Base-by-base conservation (phyloP, 2,888 invertebrate species). In the Isotomurus palustris region DNA sequence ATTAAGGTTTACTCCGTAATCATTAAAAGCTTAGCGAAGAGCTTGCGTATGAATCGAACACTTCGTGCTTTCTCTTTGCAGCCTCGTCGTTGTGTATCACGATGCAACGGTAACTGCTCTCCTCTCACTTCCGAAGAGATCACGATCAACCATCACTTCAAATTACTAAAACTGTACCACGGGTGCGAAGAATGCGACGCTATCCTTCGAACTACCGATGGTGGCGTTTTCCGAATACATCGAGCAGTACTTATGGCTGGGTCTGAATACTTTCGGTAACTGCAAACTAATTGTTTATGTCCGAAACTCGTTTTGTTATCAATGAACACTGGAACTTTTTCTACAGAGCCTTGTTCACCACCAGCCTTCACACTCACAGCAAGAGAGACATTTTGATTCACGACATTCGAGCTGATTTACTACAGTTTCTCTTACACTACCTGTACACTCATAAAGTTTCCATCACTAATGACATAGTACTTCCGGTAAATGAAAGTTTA, bases 261-360 rank as follows among this genome's bases (percentile, higher is more conserved):
- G 78, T 93, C 93, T 74, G 84, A 87, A 38, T 94, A 92, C 78
- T 94, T 94, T 78, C 83, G 87, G 89, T 89, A 78, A 75, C 76
- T 73, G n/a, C n/a, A 40, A 6, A n/a, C 17, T 3, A 24, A n/a
- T 14, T 17, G 17, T 19, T n/a, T n/a, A n/a, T n/a, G n/a, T n/a
- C n/a, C n/a, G n/a, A n/a, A n/a, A n/a, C n/a, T n/a, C n/a, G n/a
- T n/a, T n/a, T 40, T 8, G n/a, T 8, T 32, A 32, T 14, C 32
- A 10, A 32, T 10, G 8, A 14, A 40, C 19, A 6, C 40, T 40
- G 40, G n/a, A 17, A 40, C 10, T 40, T 40, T n/a, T 14, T 62
- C 73, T 74, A 25, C 75, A 86, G 90, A 75, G 86, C 89, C 43
- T 77, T 91, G 29, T 91, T 91, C 75, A 91, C 90, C 51, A 90